Base-by-base conservation (phyloP, 2,113 vertebrate genomes). In the Amazona guildingii region DNA sequence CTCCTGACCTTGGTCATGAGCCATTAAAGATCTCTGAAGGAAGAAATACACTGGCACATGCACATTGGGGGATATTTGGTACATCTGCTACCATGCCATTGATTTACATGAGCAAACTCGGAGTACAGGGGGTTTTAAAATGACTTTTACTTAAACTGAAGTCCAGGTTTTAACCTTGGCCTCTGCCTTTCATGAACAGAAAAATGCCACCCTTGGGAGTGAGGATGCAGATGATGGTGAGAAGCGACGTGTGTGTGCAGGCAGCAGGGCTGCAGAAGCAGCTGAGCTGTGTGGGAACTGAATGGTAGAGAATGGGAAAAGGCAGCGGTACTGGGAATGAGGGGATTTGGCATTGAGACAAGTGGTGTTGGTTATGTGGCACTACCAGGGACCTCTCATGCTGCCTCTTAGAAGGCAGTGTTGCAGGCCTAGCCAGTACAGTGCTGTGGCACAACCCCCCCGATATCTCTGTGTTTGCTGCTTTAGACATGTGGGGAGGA, bases 21-120 rank as follows among this genome's bases (percentile, higher is more conserved):
- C 91, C 66, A 55, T 79, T 96, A 97, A 91, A 92, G 86, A 92
- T 93, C 92, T 95, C 94, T 78, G 67, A 92, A 94, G 73, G 67
- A 83, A 92, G 76, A 88, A 93, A 93, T 92, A 80, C 86, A 92
- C 86, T 91, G 88, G 68, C 90, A 82, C 24, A 33, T 66, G 77
- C 88, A 62, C 62, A 7, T 54, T 66, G 89, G 67, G 90, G 69
- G 62, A 57, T 85, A 66, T 91, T 70, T 69, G 74, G 90, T 87
- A 83, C 78, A 73, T 86, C 86, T 91, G 33, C 77, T 93, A 63
- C 67, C 27, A 15, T 48, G 66, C 70, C 44, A 43, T 76, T 87
- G 83, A 80, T 94, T 87, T 92, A 89, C 62, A 79, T 17, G 74
- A 73, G 49, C 77, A 66, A 79, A 59, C 48, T 88, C 28, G 1